Conservation (phyloP, 2,113 vertebrate genomes). For the Grus americana region DNA sequence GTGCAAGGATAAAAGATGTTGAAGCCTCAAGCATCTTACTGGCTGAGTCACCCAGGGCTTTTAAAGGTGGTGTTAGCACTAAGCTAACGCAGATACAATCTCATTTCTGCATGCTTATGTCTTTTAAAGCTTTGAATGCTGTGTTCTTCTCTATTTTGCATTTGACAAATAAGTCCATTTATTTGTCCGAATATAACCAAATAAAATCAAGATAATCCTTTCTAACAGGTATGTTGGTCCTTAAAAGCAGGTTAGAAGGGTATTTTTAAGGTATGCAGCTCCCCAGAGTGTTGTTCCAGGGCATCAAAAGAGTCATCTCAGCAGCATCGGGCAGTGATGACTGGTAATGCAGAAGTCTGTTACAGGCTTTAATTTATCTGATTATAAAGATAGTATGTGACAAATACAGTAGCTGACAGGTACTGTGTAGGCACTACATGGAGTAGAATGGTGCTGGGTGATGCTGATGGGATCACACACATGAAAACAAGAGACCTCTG, state of each 20-base stretch:
- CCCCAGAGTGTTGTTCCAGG: not conserved
- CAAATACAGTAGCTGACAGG: not conserved
- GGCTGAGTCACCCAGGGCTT: not conserved
- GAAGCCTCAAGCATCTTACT: not conserved
- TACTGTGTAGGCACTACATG: not conserved
- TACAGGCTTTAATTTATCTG: not conserved
- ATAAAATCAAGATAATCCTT: not conserved
- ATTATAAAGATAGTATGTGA: not conserved
- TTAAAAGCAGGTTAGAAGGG: not conserved
- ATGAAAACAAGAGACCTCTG: not conserved
- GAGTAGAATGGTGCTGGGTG: not conserved
- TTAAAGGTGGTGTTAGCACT: not conserved
- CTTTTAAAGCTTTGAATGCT: not conserved
- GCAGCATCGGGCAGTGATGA: not conserved
- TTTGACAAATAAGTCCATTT: not conserved
- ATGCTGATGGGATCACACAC: not conserved
- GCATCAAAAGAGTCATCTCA: not conserved
- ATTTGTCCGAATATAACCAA: not conserved
- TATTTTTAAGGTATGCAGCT: not conserved
- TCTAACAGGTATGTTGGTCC: not conserved
- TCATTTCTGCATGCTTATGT: not conserved
- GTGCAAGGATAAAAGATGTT: not conserved
- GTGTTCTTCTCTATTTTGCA: not conserved
- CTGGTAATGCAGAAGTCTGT: not conserved
- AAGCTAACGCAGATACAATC: not conserved